Conservation (phyloP, 2,797 vertebrate species). For the Enteromius argenteus region DNA sequence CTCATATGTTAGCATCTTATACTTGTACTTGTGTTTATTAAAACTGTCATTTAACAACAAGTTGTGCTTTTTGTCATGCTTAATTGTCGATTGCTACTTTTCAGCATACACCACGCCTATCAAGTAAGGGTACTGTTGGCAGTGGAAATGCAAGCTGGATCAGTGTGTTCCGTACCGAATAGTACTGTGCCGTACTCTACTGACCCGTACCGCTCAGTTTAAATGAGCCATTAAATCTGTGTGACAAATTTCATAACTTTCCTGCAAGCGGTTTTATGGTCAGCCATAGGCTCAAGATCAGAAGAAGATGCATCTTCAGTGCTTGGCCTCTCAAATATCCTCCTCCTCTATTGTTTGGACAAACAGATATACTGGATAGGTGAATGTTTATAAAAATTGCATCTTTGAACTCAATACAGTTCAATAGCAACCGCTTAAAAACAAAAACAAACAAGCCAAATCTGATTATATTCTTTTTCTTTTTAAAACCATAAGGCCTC, state of each 20-base stretch:
- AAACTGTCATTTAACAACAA: too few relatives aligned
- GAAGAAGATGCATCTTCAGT: neutral
- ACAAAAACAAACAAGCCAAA: constrained; percentile 41
- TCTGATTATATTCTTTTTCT: neutral
- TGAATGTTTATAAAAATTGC: neutral
- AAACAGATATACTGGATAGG: neutral
- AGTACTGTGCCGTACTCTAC: too few relatives aligned
- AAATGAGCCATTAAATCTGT: neutral
- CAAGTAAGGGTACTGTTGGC: too few relatives aligned
- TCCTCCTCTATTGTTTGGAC: neutral
- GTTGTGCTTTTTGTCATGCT: too few relatives aligned
- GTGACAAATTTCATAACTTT: neutral
- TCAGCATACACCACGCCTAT: too few relatives aligned
- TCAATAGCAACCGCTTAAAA: constrained; percentile 52
- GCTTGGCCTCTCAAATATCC: neutral
- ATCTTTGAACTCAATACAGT: neutral
- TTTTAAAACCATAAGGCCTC: neutral
- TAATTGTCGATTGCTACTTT: too few relatives aligned
- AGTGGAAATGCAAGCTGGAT: too few relatives aligned
- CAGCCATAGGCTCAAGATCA: neutral
- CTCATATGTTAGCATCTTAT: too few relatives aligned
- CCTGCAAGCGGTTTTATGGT: neutral
- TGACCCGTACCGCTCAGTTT: too few relatives aligned
- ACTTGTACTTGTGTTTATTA: too few relatives aligned
- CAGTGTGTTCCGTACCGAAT: too few relatives aligned